phyloP scores from a whole-genome alignment of 2,888 invertebrate genomes.

The Nomada hirtipes region DNA sequence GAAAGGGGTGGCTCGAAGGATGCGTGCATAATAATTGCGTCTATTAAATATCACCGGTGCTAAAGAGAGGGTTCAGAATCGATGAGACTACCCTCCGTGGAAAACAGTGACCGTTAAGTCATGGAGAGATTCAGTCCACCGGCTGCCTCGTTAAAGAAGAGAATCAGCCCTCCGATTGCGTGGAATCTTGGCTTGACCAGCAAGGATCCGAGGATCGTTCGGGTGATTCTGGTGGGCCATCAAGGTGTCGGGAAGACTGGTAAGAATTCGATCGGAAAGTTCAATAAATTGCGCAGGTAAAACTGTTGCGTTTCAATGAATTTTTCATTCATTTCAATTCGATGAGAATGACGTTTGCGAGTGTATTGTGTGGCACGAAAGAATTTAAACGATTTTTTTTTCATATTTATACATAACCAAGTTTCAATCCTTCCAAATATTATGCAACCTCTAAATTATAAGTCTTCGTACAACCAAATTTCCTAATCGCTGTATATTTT shows the following conservation, averaged over 20 bases:
- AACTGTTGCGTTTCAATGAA: too few species aligned
- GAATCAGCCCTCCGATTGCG: constrained; percentile 64
- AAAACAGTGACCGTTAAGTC: constrained; percentile 60
- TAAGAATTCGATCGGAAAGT: constrained; percentile 79
- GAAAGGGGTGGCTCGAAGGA: constrained; percentile 40
- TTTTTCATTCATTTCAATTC: too few species aligned
- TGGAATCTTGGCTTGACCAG: constrained; percentile 65
- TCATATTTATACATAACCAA: too few species aligned
- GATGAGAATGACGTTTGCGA: too few species aligned
- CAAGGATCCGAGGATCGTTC: constrained; percentile 87
- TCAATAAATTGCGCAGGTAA: too few species aligned
- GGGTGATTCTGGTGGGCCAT: constrained; percentile 92
- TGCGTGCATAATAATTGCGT: constrained; percentile 52
- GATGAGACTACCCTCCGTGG: constrained; percentile 42
- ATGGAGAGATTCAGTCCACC: constrained; percentile 67
- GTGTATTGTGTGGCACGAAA: too few species aligned
- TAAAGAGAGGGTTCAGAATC: constrained; percentile 66
- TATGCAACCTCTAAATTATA: too few species aligned
- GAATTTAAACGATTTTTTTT: too few species aligned
- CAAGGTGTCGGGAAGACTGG: constrained; percentile 94
- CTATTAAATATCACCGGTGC: constrained; percentile 58
- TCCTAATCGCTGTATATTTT: too few species aligned
- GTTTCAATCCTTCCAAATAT: too few species aligned
- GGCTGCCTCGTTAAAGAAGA: constrained; percentile 59
- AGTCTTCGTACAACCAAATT: too few species aligned